Evolutionary conservation across 1,140 invertebrate genomes (phyloP).

Genomic region (Leguminivora glycinivorella): DNA sequence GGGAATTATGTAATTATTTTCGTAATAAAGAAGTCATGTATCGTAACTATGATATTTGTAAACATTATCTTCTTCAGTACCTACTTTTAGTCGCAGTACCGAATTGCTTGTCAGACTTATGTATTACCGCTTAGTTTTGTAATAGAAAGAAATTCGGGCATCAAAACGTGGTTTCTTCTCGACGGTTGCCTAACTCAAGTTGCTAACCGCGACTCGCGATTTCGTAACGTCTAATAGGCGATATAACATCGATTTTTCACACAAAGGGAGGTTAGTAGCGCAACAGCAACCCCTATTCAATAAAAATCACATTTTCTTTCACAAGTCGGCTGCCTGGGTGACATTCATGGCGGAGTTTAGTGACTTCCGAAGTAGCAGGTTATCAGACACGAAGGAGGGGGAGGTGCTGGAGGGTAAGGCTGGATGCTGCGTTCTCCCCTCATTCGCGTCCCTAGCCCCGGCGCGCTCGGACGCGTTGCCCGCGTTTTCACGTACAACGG

Average conservation of each 20-base stretch:
- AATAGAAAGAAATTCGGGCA: slow-evolving; percentile 36
- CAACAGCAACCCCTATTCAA: slow-evolving; percentile 66
- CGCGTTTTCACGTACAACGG: slow-evolving; percentile 38
- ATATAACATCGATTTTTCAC: slow-evolving; percentile 63
- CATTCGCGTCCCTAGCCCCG: slow-evolving; percentile 62
- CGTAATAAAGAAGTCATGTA: too few relatives aligned
- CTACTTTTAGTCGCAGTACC: too few relatives aligned
- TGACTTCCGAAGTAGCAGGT: slow-evolving; percentile 77
- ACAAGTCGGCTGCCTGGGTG: slow-evolving; percentile 63
- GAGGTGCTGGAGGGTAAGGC: slow-evolving; percentile 51
- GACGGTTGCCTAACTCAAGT: background rate
- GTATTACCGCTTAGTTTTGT: too few relatives aligned
- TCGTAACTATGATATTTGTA: too few relatives aligned
- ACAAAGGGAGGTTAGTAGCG: slow-evolving; percentile 53
- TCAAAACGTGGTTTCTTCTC: slow-evolving; percentile 8
- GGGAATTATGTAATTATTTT: too few relatives aligned
- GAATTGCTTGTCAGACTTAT: too few relatives aligned
- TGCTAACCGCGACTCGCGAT: slow-evolving; percentile 42
- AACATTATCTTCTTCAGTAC: too few relatives aligned
- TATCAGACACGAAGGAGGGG: slow-evolving; percentile 62
- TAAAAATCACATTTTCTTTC: slow-evolving; percentile 74
- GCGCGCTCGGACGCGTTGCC: slow-evolving; percentile 57
- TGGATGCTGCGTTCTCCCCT: slow-evolving; percentile 67
- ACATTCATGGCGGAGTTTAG: slow-evolving; percentile 73
- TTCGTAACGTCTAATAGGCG: slow-evolving; percentile 54